Conservation (phyloP, 1,140 invertebrate genomes). For the Drosophila micromelanica region DNA sequence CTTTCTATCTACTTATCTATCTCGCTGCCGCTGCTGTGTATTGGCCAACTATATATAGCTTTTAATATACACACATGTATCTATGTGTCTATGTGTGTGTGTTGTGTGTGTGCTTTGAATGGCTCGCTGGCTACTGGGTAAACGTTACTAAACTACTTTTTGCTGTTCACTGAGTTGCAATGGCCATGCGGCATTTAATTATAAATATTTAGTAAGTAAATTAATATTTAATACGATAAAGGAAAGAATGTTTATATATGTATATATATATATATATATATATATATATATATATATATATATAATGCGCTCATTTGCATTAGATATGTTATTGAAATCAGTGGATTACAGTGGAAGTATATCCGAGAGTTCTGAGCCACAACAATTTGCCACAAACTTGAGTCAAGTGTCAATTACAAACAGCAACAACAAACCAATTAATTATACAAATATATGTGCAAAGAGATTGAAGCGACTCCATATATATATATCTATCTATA, state of each 20-base stretch:
- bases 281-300: no score
- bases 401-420: slow-evolving; percentile 52
- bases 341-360: not conserved
- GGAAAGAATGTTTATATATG: not conserved
- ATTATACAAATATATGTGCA: slow-evolving; percentile 23
- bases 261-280: no score
- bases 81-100: not conserved
- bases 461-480: slow-evolving; percentile 32
- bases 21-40: slow-evolving; percentile 4
- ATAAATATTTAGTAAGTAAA: slow-evolving; percentile 59
- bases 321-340: slow-evolving; percentile 41
- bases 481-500: not conserved
- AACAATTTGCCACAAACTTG: slow-evolving; percentile 28
- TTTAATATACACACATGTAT: slow-evolving; percentile 6
- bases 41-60: slow-evolving; percentile 67
- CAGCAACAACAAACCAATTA: slow-evolving; percentile 23
- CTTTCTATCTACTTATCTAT: slow-evolving; percentile 20
- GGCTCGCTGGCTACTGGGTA: slow-evolving; percentile 34
- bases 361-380: not conserved
- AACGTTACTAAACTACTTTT: slow-evolving; percentile 76
- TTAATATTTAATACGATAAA: slow-evolving; percentile 1
- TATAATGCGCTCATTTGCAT: not conserved
- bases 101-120: slow-evolving; percentile 9
- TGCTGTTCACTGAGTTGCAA: slow-evolving; percentile 74
- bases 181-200: slow-evolving; percentile 64